A percentile compares a stretch with the other conserved stretches of the same genome.
phyloP scores from a whole-genome alignment of 1,140 invertebrate species.

The Akabosia matsudoensis region DNA sequence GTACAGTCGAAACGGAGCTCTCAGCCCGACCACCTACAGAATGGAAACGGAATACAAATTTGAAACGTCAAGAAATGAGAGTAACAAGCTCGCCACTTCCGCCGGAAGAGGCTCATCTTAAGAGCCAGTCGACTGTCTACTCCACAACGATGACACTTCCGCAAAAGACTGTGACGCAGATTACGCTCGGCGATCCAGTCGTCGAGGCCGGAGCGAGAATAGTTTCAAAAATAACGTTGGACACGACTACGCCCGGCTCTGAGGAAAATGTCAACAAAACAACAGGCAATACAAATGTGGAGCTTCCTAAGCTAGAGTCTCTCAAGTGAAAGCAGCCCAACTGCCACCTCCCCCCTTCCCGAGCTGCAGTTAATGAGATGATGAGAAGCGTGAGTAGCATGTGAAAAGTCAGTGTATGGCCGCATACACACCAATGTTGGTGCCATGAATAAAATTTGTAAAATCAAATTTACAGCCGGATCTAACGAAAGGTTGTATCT shows the following conservation, averaged over 20 bases:
- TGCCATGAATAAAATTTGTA: too few species aligned
- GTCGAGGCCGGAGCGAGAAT: conserved; percentile 30
- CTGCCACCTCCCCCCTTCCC: not conserved
- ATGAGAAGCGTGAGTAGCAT: too few species aligned
- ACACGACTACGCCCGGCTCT: conserved; percentile 12
- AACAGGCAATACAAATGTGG: not conserved
- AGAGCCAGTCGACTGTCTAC: conserved; percentile 36
- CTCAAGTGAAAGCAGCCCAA: conserved; percentile 27
- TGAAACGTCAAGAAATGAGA: conserved; percentile 38
- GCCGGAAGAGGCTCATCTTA: conserved; percentile 2
- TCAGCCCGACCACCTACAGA: conserved; percentile 41
- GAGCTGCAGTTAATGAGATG: too few species aligned
- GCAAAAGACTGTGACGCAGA: conserved; percentile 47
- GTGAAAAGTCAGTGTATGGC: too few species aligned
- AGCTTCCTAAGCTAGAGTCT: conserved; percentile 36
- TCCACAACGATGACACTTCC: conserved; percentile 47
- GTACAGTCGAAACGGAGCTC: conserved; percentile 32
- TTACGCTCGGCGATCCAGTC: conserved; percentile 38
- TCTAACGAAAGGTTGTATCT: too few species aligned
- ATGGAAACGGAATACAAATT: conserved; percentile 37
- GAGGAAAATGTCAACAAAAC: conserved; percentile 17
- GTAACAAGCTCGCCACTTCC: conserved; percentile 37
- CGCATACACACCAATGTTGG: too few species aligned
- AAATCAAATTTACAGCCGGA: too few species aligned
- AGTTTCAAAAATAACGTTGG: conserved; percentile 38